Evolutionary conservation across 1,140 invertebrate genomes (phyloP).

Genomic region (Lasaia peninsularis): DNA sequence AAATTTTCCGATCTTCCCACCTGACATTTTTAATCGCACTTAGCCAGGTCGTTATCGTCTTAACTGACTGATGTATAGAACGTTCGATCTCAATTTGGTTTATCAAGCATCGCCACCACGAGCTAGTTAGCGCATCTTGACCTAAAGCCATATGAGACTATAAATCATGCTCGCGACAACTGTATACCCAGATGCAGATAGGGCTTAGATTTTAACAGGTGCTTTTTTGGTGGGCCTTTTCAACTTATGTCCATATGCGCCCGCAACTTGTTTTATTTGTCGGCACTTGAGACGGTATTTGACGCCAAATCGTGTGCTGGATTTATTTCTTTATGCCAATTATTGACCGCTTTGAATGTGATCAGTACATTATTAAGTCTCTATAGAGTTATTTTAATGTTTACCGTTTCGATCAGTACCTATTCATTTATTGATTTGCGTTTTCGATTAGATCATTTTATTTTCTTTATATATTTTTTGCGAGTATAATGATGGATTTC

Average conservation of each 20-base stretch:
- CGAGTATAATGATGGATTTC: no score
- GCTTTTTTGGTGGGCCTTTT: constrained; percentile 47
- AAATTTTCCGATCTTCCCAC: neutral
- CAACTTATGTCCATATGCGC: constrained; percentile 50
- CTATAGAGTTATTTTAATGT: neutral
- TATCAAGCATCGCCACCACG: constrained; percentile 58
- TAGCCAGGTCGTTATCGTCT: constrained; percentile 43
- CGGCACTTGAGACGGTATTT: constrained; percentile 40
- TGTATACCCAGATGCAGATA: constrained; percentile 48
- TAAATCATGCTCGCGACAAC: constrained; percentile 64
- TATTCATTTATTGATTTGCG: no score
- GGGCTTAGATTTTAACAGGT: constrained; percentile 48
- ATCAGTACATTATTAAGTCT: neutral
- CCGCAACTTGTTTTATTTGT: constrained; percentile 43
- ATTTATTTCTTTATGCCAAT: constrained; percentile 36
- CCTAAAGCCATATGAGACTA: constrained; percentile 35
- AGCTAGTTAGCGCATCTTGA: constrained; percentile 63
- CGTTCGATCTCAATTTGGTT: constrained; percentile 66
- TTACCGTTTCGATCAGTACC: no score
- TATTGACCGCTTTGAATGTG: constrained; percentile 20
- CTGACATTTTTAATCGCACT: constrained; percentile 3
- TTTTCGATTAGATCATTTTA: no score
- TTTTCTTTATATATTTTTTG: no score
- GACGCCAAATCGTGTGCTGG: constrained; percentile 32
- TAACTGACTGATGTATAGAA: constrained; percentile 69